phyloP scores from a whole-genome alignment of 2,797 vertebrate species.

The Brotula barbata region DNA sequence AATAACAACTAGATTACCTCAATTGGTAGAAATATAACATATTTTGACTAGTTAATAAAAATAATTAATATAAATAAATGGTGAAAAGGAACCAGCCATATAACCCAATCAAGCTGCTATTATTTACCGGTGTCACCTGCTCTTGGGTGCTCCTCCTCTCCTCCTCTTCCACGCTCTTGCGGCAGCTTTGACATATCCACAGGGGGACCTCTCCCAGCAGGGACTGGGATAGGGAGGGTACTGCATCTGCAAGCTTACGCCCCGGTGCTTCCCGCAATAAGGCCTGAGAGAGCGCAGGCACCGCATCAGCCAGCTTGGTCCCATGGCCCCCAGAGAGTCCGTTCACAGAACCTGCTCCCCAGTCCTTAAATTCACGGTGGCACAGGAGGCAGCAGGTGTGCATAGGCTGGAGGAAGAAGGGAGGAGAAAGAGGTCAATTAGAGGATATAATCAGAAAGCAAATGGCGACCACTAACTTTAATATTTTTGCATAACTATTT shows the following conservation, averaged over 20 bases:
- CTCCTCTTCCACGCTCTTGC: slow-evolving; percentile 97
- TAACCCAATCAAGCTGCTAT: slow-evolving; percentile 40
- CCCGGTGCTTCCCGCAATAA: slow-evolving; percentile 90
- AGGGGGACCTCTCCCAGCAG: slow-evolving; percentile 96
- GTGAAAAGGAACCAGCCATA: slow-evolving; percentile 18
- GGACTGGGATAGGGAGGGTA: slow-evolving; percentile 95
- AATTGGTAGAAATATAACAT: not conserved
- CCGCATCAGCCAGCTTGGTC: slow-evolving; percentile 83
- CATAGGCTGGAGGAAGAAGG: slow-evolving; percentile 81
- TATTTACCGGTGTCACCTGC: slow-evolving; percentile 88
- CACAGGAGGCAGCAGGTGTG: slow-evolving; percentile 98
- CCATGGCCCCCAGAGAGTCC: slow-evolving; percentile 87
- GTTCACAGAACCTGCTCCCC: slow-evolving; percentile 89
- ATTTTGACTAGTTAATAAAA: slow-evolving; percentile 26
- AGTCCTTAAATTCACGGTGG: slow-evolving; percentile 96
- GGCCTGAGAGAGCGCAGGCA: slow-evolving; percentile 94
- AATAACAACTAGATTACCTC: slow-evolving; percentile 6
- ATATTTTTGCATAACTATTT: not conserved
- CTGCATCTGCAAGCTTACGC: slow-evolving; percentile 91
- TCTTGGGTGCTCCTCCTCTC: slow-evolving; percentile 91
- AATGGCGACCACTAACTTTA: too few species aligned
- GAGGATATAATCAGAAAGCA: too few species aligned
- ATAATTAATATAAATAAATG: slow-evolving; percentile 3
- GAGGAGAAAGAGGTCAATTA: slow-evolving; percentile 27
- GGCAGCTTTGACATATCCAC: slow-evolving; percentile 99